Evolutionary conservation across 2,113 vertebrate species (phyloP).

Genomic region (Silurus glanis): DNA sequence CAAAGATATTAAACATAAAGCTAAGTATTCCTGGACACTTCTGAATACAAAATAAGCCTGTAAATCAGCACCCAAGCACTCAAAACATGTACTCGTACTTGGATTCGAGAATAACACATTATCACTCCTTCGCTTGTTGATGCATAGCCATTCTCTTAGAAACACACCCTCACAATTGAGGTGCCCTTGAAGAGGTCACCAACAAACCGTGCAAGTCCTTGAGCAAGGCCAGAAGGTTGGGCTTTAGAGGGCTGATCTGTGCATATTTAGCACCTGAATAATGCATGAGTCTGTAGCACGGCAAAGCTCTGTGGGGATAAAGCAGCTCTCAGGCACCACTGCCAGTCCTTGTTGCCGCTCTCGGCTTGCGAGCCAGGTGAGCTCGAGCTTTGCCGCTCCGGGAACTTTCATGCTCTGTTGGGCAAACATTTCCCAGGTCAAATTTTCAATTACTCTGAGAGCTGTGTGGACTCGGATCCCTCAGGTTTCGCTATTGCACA

Average conservation of each 20-base stretch:
- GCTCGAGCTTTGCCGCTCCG: conserved; percentile 58
- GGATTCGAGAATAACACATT: not conserved
- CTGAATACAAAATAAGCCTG: not conserved
- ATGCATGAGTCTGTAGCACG: conserved; percentile 66
- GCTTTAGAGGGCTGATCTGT: conserved; percentile 62
- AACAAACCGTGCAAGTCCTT: conserved; percentile 46
- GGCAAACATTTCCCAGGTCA: conserved; percentile 83
- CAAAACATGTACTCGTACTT: not conserved
- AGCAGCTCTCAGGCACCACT: conserved; percentile 70
- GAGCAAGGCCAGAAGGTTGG: conserved; percentile 53
- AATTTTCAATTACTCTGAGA: conserved; percentile 83
- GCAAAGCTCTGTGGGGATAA: conserved; percentile 68
- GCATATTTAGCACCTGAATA: conserved; percentile 71
- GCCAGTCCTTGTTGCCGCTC: conserved; percentile 60
- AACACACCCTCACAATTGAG: conserved; percentile 18
- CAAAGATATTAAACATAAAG: not conserved
- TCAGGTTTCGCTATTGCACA: conserved; percentile 52
- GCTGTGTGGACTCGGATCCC: conserved; percentile 50
- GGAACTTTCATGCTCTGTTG: conserved; percentile 79
- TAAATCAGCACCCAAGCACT: too few species aligned
- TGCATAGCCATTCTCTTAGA: not conserved
- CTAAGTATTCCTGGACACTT: not conserved
- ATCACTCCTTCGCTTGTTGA: too few species aligned
- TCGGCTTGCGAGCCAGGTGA: conserved; percentile 71
- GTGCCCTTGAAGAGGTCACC: conserved; percentile 63